A percentile compares a stretch with the other conserved stretches of the same genome.
These are phyloP conservation scores for Phyllotreta cruciferae DNA, from an alignment of 2,888 invertebrate genomes.

Conservation along the genomic window DNA sequence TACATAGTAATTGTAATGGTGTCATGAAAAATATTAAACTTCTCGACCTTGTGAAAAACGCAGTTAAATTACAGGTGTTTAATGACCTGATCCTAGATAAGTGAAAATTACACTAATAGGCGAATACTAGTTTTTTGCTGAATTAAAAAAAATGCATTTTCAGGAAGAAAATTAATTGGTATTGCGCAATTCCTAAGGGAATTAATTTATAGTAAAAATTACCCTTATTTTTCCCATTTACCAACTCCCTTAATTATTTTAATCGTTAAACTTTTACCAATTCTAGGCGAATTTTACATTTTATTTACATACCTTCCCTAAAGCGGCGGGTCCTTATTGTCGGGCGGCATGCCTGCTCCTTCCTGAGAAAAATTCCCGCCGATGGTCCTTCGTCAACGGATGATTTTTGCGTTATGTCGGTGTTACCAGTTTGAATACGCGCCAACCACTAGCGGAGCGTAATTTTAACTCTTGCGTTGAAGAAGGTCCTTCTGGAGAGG, in stretches of 20 bases:
- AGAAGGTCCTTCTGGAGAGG: slow-evolving; percentile 26
- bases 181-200: too few relatives aligned
- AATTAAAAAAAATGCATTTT: too few relatives aligned
- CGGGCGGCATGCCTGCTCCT: slow-evolving; percentile 54
- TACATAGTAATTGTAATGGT: neutral
- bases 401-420: slow-evolving; percentile 24
- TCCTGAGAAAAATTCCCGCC: neutral
- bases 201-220: too few relatives aligned
- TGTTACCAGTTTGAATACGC: slow-evolving; percentile 45
- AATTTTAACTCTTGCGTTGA: slow-evolving; percentile 23
- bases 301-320: slow-evolving; percentile 1
- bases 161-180: too few relatives aligned
- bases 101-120: too few relatives aligned
- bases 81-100: too few relatives aligned
- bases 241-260: too few relatives aligned
- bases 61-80: slow-evolving; percentile 1
- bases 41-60: slow-evolving; percentile 14
- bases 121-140: too few relatives aligned
- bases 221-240: too few relatives aligned
- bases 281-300: neutral
- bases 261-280: too few relatives aligned
- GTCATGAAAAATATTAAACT: slow-evolving; percentile 12
- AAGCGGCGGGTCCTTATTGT: slow-evolving; percentile 34
- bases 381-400: neutral
- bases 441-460: slow-evolving; percentile 42